Percentiles rank a stretch among this genome's conserved stretches.
Conservation (phyloP, 2,797 vertebrate species). For the Bovichtus variegatus region DNA sequence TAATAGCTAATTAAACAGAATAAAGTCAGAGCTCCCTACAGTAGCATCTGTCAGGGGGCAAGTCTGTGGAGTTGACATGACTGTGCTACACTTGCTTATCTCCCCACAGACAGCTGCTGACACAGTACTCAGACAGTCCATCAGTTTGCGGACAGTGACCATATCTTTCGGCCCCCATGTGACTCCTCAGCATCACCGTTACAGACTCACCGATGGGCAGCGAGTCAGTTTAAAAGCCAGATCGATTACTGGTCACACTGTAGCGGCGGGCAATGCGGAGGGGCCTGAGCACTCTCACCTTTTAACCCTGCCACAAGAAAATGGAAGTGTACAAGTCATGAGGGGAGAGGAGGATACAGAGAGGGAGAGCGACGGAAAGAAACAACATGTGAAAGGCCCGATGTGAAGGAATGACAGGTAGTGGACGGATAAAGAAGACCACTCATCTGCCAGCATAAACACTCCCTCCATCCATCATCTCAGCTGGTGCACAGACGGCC, state of each 20-base stretch:
- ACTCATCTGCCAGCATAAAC: slow-evolving; percentile 56
- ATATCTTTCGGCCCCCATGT: slow-evolving; percentile 37
- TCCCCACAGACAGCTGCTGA: slow-evolving; percentile 27
- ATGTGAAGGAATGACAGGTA: slow-evolving; percentile 64
- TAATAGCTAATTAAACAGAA: background rate
- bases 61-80: slow-evolving; percentile 17
- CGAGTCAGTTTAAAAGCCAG: slow-evolving; percentile 29
- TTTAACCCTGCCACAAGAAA: slow-evolving; percentile 55
- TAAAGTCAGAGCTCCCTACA: background rate
- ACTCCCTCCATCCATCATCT: slow-evolving; percentile 70
- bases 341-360: slow-evolving; percentile 15
- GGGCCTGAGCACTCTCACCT: slow-evolving; percentile 56
- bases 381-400: slow-evolving; percentile 35
- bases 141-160: slow-evolving; percentile 51
- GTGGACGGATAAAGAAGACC: slow-evolving; percentile 65
- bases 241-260: slow-evolving; percentile 39
- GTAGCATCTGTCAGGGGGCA: slow-evolving; percentile 3
- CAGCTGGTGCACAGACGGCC: slow-evolving; percentile 39
- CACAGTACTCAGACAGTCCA: slow-evolving; percentile 46
- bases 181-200: slow-evolving; percentile 50
- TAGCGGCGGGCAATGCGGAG: background rate
- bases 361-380: slow-evolving; percentile 8
- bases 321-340: slow-evolving; percentile 48
- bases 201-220: slow-evolving; percentile 35
- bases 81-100: slow-evolving; percentile 1